Conservation (phyloP, 2,888 invertebrate genomes). For the Leucophenga maculata region DNA sequence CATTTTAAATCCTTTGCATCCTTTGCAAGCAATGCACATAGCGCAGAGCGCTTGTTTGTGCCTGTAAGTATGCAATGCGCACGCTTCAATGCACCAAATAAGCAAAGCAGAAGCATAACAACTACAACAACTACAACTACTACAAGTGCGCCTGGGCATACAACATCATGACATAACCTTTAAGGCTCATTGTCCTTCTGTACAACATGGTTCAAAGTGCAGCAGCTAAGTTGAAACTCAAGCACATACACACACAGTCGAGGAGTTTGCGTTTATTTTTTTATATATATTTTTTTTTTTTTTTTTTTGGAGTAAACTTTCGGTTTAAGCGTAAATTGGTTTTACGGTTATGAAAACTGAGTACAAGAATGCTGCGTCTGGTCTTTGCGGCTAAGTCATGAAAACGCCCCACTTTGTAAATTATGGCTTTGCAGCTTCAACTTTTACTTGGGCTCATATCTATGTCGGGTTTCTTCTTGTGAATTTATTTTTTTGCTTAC, state of each 20-base stretch:
- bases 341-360: neutral
- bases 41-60: conserved; percentile 1
- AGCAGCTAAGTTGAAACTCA: neutral
- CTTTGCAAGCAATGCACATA: neutral
- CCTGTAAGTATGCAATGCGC: conserved; percentile 21
- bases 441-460: no score
- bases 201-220: neutral
- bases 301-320: conserved; percentile 5
- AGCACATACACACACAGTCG: neutral
- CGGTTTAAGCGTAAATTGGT: conserved; percentile 15
- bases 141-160: no score
- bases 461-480: neutral
- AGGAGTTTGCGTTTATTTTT: neutral
- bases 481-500: no score
- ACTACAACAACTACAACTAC: neutral
- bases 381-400: neutral
- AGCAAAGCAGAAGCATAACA: neutral
- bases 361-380: no score
- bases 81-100: conserved; percentile 16
- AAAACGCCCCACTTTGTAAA: neutral
- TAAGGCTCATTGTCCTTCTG: neutral
- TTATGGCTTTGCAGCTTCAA: conserved; percentile 1
- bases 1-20: conserved; percentile 21
- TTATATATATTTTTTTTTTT: no score
- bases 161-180: no score